Base-by-base conservation (phyloP, 2,888 invertebrate species). In the Operophtera brumata region DNA sequence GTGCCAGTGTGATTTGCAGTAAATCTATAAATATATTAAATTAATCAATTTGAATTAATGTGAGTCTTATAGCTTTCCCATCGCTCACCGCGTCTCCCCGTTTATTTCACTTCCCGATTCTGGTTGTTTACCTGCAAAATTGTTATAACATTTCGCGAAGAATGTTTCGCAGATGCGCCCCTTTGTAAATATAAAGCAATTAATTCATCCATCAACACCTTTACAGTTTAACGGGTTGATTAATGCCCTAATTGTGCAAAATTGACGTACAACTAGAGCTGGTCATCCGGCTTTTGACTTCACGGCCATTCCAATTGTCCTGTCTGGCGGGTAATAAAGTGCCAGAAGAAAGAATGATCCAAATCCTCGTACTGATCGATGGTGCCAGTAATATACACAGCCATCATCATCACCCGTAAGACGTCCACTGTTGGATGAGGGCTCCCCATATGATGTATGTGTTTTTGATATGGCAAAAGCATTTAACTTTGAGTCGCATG, bases 141-240 rank as follows among this genome's bases (percentile, higher is more conserved):
- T 57, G 50, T 54, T 40, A 37, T 20, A 48, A 14, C 52, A 54
- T 54, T 54, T 59, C 34, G 45, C 20, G 32, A 40, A 41, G 44
- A 52, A 51, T 41, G 26, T 26, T 58, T 46, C 11, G 40, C 54
- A 48, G 58, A 51, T 47, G 36, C 32, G 50, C 44, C 34, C 45
- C 47, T 35, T 41, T 54, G 11, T 41, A 41, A 26, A 58, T 51
- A 51, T 41, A 28, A 51, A 42, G 52, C 51, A 52, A 59, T 59
- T 54, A 48, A 52, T 59, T 54, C 45, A 59, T 52, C 47, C 46
- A 52, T 59, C 54, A 48, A 37, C 54, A 34, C 51, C 54, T 54
- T 54, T 42, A 6, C 44, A 50, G 52, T 46, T 48, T n/a, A 53
- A 48, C 30, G 44, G 45, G 44, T 26, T 47, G 50, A 58, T 58